Evolutionary conservation across 2,113 vertebrate species (phyloP).

Genomic region (Ciconia stormi): DNA sequence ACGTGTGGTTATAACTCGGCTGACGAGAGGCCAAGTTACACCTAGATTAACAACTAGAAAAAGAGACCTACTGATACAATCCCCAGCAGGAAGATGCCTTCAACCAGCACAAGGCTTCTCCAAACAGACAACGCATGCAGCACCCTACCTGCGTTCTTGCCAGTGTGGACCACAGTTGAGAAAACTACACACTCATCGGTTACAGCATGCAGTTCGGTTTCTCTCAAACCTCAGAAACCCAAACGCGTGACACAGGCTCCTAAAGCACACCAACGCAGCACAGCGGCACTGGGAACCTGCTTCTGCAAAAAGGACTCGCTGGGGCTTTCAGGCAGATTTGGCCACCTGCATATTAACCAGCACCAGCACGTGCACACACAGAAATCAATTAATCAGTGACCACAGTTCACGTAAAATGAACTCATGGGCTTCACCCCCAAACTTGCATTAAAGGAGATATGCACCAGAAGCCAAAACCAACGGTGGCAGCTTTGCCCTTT

Average conservation of each 20-base stretch:
- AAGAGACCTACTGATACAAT: not conserved
- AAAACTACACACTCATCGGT: not conserved
- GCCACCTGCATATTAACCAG: not conserved
- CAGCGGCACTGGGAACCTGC: not conserved
- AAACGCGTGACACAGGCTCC: not conserved
- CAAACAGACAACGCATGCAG: not conserved
- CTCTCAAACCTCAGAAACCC: not conserved
- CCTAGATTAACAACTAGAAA: not conserved
- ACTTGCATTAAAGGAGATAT: not conserved
- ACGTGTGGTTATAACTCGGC: not conserved
- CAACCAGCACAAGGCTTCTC: not conserved
- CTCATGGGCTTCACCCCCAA: not conserved
- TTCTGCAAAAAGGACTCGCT: not conserved
- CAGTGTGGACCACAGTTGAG: not conserved
- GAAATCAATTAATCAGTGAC: not conserved
- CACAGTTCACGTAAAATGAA: fast-evolving
- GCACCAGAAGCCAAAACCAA: not conserved
- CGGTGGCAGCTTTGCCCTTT: not conserved
- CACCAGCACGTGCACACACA: fast-evolving
- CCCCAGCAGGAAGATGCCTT: not conserved
- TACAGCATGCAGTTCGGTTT: fast-evolving
- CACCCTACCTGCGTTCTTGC: fast-evolving
- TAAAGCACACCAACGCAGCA: not conserved
- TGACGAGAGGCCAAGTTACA: not conserved
- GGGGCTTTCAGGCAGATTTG: not conserved